These are phyloP conservation scores for Mizuhopecten yessoensis DNA, from an alignment of 1,140 invertebrate species.

Conservation along the genomic window DNA sequence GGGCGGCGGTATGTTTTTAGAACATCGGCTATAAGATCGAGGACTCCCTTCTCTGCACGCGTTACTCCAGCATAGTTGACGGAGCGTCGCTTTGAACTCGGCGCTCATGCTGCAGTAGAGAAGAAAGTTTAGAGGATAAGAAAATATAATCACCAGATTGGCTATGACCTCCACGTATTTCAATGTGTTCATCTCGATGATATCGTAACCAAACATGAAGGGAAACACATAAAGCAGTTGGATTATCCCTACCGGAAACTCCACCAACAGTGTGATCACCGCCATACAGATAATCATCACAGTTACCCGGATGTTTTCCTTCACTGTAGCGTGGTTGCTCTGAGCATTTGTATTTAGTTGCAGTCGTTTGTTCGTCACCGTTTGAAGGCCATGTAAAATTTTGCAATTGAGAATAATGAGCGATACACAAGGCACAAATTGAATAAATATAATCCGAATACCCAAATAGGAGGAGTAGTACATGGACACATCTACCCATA, in stretches of 20 bases:
- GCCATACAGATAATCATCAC: slow-evolving; percentile 65
- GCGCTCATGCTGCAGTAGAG: slow-evolving; percentile 62
- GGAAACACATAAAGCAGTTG: slow-evolving; percentile 55
- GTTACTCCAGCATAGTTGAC: slow-evolving; percentile 49
- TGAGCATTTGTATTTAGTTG: slow-evolving; percentile 57
- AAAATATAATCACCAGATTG: slow-evolving; percentile 61
- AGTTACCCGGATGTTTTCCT: slow-evolving; percentile 62
- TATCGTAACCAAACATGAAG: slow-evolving; percentile 36
- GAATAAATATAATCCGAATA: slow-evolving; percentile 60
- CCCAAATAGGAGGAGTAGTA: slow-evolving; percentile 56
- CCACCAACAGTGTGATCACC: slow-evolving; percentile 59
- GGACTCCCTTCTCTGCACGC: not conserved
- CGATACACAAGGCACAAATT: slow-evolving; percentile 64
- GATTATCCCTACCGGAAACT: slow-evolving; percentile 59
- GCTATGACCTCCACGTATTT: slow-evolving; percentile 55
- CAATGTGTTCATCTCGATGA: slow-evolving; percentile 46
- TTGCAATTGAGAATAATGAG: slow-evolving; percentile 61
- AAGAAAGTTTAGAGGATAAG: slow-evolving; percentile 63
- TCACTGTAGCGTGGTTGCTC: slow-evolving; percentile 51
- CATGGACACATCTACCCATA: slow-evolving; percentile 43
- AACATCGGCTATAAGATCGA: not conserved
- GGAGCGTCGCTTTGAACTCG: slow-evolving; percentile 61
- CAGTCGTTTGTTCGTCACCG: slow-evolving; percentile 59
- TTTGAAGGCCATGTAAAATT: slow-evolving; percentile 57
- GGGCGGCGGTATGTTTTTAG: not conserved